Evolutionary conservation across 2,797 vertebrate genomes (phyloP).

Genomic region (Gobio occitaniae): DNA sequence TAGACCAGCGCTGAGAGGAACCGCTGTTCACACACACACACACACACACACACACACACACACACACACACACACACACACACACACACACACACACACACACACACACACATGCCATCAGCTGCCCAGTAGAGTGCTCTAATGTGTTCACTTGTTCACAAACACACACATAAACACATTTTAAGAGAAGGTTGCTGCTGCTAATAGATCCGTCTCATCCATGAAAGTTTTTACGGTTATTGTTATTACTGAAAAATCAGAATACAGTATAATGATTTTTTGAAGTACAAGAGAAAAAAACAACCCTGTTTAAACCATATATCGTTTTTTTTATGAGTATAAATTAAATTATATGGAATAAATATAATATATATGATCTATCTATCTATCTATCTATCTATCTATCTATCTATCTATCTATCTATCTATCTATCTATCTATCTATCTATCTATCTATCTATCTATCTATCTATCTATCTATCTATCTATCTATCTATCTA

Average conservation of each 20-base stretch:
- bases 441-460: no score
- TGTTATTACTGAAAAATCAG: not conserved
- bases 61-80: not conserved
- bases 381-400: no score
- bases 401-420: no score
- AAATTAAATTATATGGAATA: no score
- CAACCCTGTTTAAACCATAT: no score
- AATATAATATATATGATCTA: no score
- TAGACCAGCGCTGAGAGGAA: slow-evolving; percentile 78
- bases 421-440: no score
- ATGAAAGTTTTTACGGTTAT: not conserved
- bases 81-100: slow-evolving; percentile 9
- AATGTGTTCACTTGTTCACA: not conserved
- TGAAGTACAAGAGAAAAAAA: no score
- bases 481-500: no score
- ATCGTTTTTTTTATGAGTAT: no score
- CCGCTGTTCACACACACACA: slow-evolving; percentile 63
- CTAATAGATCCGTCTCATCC: not conserved
- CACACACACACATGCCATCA: not conserved
- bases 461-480: no score
- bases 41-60: not conserved
- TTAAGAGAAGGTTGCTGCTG: not conserved
- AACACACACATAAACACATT: not conserved
- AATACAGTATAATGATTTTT: not conserved
- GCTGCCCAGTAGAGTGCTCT: not conserved